Conservation (phyloP, 2,888 invertebrate genomes). For the Pterostichus niger region DNA sequence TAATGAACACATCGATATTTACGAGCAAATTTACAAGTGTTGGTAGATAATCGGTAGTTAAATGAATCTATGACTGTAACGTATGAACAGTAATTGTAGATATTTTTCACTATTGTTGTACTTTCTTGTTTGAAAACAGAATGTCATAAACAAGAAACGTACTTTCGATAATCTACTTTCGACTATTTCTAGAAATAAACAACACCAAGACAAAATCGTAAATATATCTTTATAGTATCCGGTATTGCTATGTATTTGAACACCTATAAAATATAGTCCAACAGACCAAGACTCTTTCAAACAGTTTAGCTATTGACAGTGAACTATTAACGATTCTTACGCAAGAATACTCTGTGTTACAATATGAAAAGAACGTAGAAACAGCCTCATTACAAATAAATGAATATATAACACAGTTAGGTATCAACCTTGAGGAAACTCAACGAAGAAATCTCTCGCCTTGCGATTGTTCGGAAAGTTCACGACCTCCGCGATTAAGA, state of each 20-base stretch:
- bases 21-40: not conserved
- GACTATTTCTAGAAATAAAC: not conserved
- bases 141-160: not conserved
- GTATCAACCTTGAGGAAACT: conserved; percentile 21
- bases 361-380: conserved; percentile 36
- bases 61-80: conserved; percentile 9
- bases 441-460: conserved; percentile 15
- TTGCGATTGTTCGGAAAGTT: conserved; percentile 52
- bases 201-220: too few relatives aligned
- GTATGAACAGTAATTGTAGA: conserved; percentile 8
- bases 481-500: conserved; percentile 35
- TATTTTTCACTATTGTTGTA: conserved; percentile 10
- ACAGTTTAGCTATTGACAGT: conserved; percentile 46
- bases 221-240: conserved; percentile 21
- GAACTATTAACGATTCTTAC: conserved; percentile 45
- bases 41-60: not conserved
- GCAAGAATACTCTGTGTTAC: conserved; percentile 37
- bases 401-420: conserved; percentile 8
- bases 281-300: not conserved
- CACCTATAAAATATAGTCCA: conserved; percentile 13
- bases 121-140: conserved; percentile 26
- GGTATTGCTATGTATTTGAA: not conserved
- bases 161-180: conserved; percentile 40
- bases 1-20: not conserved
- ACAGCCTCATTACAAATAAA: conserved; percentile 37